These are phyloP conservation scores for Microcebus ravelobensis DNA, from an alignment of 2,113 vertebrate species.

Conservation along the genomic window DNA sequence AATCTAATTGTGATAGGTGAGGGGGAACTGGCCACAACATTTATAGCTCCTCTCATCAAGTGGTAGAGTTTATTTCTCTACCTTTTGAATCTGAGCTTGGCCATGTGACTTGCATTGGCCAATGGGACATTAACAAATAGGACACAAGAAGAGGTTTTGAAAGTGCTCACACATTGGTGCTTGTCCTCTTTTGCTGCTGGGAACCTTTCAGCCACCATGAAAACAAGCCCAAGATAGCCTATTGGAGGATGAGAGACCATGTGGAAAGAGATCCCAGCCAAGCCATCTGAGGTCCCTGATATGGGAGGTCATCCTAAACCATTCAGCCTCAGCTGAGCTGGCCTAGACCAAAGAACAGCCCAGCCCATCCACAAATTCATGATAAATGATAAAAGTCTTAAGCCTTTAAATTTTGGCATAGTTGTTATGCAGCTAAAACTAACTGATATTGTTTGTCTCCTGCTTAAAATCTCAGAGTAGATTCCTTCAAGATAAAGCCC, in stretches of 20 bases:
- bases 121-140: not conserved
- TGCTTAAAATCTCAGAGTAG: conserved; percentile 40
- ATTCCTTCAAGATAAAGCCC: conserved; percentile 17
- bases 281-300: not conserved
- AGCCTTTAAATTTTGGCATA: not conserved
- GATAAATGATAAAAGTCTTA: conserved; percentile 32
- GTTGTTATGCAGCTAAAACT: not conserved
- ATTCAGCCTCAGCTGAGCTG: not conserved
- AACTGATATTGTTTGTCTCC: not conserved
- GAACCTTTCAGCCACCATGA: not conserved
- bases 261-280: not conserved
- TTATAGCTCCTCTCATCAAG: not conserved
- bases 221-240: not conserved
- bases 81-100: conserved; percentile 17
- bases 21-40: not conserved
- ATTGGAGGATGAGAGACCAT: not conserved
- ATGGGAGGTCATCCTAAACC: not conserved
- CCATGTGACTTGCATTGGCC: not conserved
- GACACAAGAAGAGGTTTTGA: not conserved
- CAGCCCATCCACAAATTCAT: not conserved
- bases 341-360: not conserved
- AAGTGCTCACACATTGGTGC: not conserved
- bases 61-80: conserved; percentile 2
- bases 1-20: not conserved
- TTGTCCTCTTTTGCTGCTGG: conserved; percentile 7